Conservation (phyloP, 2,113 vertebrate genomes). For the Felis chaus region DNA sequence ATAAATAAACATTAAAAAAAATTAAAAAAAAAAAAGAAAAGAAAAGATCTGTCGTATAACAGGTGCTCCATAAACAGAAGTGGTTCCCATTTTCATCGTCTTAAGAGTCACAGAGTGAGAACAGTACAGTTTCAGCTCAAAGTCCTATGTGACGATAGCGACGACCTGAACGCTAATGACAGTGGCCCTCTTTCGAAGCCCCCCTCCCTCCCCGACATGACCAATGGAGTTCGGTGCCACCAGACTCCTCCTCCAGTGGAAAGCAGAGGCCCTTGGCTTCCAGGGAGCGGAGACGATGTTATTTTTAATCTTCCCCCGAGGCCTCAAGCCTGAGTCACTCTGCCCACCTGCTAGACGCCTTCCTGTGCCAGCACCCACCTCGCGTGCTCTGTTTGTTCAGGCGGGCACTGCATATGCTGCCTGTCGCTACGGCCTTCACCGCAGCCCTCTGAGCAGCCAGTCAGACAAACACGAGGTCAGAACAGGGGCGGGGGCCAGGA, state of each 20-base stretch:
- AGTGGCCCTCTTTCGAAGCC: accelerated
- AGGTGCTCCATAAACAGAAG: neutral
- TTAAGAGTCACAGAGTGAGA: neutral
- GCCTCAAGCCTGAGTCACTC: neutral
- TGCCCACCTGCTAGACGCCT: neutral
- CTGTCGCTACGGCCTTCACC: neutral
- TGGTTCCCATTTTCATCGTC: neutral
- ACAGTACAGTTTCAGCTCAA: accelerated
- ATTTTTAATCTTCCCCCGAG: neutral
- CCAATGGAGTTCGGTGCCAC: accelerated
- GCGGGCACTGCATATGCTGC: neutral
- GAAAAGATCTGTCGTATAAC: neutral
- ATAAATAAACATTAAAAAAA: no score
- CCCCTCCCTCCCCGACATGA: accelerated
- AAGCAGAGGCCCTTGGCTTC: neutral
- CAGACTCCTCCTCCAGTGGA: neutral
- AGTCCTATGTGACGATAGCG: accelerated
- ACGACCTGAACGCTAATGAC: neutral
- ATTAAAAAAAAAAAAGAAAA: neutral
- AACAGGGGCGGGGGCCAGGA: neutral
- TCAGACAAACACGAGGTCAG: neutral
- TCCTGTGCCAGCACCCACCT: neutral
- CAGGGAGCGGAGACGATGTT: neutral
- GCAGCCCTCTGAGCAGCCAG: neutral
- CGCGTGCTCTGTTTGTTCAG: neutral